phyloP scores from a whole-genome alignment of 2,113 vertebrate genomes.

The Solea senegalensis region DNA sequence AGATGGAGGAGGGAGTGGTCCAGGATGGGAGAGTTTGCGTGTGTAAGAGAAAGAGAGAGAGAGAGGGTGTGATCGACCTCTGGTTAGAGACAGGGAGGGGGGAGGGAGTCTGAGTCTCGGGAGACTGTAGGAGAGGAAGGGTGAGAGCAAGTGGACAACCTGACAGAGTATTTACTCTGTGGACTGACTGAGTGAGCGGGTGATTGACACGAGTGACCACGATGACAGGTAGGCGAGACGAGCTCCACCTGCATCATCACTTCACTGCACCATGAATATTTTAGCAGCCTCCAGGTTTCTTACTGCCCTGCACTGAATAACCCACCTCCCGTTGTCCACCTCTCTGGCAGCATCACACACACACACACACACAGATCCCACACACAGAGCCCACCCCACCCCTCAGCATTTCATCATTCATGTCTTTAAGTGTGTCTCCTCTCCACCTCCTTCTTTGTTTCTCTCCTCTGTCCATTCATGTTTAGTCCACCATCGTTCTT shows the following conservation, averaged over 20 bases:
- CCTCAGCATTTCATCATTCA: conserved; percentile 18
- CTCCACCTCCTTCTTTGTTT: neutral
- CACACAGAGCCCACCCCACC: neutral
- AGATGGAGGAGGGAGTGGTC: conserved; percentile 52
- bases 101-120: conserved; percentile 33
- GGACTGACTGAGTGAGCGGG: conserved; percentile 37
- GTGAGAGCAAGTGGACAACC: conserved; percentile 44
- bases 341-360: conserved; percentile 6
- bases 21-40: conserved; percentile 14
- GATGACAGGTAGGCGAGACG: conserved; percentile 80
- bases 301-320: conserved; percentile 11
- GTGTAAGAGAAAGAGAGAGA: conserved; percentile 14
- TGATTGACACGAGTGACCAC: conserved; percentile 68
- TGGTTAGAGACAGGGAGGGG: conserved; percentile 28
- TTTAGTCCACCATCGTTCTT: neutral
- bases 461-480: neutral
- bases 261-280: conserved; percentile 59
- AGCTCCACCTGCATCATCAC: conserved; percentile 55
- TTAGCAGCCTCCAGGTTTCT: conserved; percentile 50
- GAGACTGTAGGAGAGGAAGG: conserved; percentile 47
- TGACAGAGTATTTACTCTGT: conserved; percentile 36
- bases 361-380: conserved; percentile 12
- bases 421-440: neutral
- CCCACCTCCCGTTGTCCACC: conserved; percentile 30
- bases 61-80: conserved; percentile 24